Evolutionary conservation across 2,113 vertebrate species (phyloP).

Genomic region (Nycticorax nycticorax): DNA sequence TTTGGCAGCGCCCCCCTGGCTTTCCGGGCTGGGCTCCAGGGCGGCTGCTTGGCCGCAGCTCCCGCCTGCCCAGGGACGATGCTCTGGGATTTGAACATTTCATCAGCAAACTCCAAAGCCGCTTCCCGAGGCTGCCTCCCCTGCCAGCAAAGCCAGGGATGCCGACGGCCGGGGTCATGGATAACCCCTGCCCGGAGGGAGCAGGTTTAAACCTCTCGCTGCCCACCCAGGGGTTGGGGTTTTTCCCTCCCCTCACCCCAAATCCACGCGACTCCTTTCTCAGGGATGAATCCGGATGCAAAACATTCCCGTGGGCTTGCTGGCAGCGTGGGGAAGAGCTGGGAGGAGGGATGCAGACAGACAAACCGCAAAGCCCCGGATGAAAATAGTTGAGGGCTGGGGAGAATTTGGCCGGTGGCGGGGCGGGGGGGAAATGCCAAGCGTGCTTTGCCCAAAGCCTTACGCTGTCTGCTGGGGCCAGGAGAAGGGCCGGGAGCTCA

Average conservation of each 20-base stretch:
- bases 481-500: neutral
- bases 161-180: fast-evolving
- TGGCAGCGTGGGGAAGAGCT: neutral
- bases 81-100: neutral
- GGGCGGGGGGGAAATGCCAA: neutral
- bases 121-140: neutral
- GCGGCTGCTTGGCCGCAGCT: neutral
- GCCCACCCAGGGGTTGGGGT: no score
- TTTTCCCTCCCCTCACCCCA: neutral
- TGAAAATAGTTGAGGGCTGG: neutral
- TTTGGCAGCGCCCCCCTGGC: neutral
- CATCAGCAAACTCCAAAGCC: neutral
- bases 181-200: neutral
- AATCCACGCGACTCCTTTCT: neutral
- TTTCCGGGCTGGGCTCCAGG: neutral
- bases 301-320: neutral
- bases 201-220: neutral
- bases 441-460: neutral
- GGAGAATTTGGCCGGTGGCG: neutral
- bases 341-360: neutral
- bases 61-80: neutral
- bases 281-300: neutral
- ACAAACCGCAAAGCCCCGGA: neutral
- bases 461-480: neutral
- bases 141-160: neutral